Evolutionary conservation across 2,888 invertebrate species (phyloP).

Genomic region (Acrobasis consociella): DNA sequence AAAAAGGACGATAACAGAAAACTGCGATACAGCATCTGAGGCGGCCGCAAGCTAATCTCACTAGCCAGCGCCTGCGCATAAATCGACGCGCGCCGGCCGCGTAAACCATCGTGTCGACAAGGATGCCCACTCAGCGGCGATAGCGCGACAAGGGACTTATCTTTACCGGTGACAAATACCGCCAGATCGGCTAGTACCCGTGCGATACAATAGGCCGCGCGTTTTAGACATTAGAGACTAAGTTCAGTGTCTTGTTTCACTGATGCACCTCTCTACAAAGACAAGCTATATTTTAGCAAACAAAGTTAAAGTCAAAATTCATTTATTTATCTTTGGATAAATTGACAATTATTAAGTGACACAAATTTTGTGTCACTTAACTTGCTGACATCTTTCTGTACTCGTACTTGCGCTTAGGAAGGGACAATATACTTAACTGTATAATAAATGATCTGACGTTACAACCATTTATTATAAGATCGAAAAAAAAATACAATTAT

Average conservation of each 20-base stretch:
- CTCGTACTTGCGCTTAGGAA: too few relatives aligned
- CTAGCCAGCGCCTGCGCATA: conserved; percentile 48
- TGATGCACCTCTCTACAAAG: background rate
- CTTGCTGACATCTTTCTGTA: too few relatives aligned
- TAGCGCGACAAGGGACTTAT: conserved; percentile 46
- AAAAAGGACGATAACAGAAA: conserved; percentile 15
- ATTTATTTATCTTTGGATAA: too few relatives aligned
- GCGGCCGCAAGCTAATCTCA: conserved; percentile 51
- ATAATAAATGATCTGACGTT: too few relatives aligned
- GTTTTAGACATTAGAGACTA: background rate
- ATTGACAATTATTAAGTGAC: too few relatives aligned
- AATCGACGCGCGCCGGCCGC: conserved; percentile 48
- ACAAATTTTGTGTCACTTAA: too few relatives aligned
- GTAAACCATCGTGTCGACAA: conserved; percentile 54
- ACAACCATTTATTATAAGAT: too few relatives aligned
- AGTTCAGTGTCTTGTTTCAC: background rate
- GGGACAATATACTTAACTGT: too few relatives aligned
- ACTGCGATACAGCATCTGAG: conserved; percentile 29
- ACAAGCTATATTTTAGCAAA: too few relatives aligned
- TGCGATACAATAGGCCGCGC: conserved; percentile 13
- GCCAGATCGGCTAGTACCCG: conserved; percentile 13
- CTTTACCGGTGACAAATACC: conserved; percentile 53
- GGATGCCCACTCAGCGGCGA: conserved; percentile 60
- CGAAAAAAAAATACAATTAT: too few relatives aligned
- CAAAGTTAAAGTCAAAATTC: too few relatives aligned